Percentiles rank a stretch among this genome's conserved stretches.
Evolutionary conservation across 2,888 invertebrate species (phyloP).

Genomic region (Dryobota labecula): DNA sequence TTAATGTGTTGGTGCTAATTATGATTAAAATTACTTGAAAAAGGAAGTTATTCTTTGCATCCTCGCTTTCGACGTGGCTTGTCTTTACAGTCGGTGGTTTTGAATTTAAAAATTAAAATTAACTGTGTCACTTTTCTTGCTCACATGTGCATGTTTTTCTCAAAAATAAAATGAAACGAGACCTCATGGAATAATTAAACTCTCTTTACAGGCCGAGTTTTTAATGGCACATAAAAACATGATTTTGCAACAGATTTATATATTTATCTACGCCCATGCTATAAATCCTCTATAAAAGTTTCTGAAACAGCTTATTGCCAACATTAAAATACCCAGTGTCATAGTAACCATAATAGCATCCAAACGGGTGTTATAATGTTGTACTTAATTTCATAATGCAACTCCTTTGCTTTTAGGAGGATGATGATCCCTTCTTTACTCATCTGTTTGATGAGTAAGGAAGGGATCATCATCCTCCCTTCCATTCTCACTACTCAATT

Average conservation of each 20-base stretch:
- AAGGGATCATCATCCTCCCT: too few relatives aligned
- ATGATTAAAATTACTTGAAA: neutral
- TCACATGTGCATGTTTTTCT: slow-evolving; percentile 24
- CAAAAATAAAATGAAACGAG: slow-evolving; percentile 10
- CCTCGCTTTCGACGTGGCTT: slow-evolving; percentile 5
- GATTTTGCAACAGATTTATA: neutral
- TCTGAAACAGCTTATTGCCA: too few relatives aligned
- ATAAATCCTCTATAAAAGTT: too few relatives aligned
- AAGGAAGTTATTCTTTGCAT: neutral
- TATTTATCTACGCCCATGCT: too few relatives aligned
- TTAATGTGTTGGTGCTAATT: neutral
- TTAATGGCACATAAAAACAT: neutral
- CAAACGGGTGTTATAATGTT: too few relatives aligned
- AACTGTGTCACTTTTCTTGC: slow-evolving; percentile 18
- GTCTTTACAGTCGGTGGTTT: slow-evolving; percentile 17
- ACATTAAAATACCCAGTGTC: too few relatives aligned
- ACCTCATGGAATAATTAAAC: neutral
- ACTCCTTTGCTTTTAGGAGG: too few relatives aligned
- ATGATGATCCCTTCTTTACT: too few relatives aligned
- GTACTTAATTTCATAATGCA: too few relatives aligned
- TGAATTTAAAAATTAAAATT: slow-evolving; percentile 28
- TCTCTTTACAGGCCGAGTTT: neutral
- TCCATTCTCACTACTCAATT: too few relatives aligned
- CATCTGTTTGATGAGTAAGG: too few relatives aligned
- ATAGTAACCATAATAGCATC: too few relatives aligned